Evolutionary conservation across 1,140 invertebrate genomes (phyloP).

Genomic region (Capitella teleta): DNA sequence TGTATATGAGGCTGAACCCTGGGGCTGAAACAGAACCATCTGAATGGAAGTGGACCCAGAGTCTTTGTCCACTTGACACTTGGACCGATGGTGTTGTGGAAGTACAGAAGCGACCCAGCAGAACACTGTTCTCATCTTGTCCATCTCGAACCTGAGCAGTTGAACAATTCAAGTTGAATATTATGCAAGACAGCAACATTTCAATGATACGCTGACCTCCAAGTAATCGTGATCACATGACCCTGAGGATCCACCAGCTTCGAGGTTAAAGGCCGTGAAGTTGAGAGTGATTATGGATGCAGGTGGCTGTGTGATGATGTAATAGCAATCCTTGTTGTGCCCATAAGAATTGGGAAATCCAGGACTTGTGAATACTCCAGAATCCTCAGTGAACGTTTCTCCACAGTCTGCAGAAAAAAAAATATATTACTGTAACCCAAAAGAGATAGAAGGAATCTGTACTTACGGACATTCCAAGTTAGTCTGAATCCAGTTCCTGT

Average conservation of each 20-base stretch:
- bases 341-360: slow-evolving; percentile 27
- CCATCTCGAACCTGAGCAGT: no score
- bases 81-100: no score
- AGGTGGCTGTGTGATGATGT: slow-evolving; percentile 32
- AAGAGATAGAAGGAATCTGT: not conserved
- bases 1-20: no score
- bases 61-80: no score
- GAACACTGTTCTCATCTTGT: no score
- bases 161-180: no score
- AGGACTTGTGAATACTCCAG: slow-evolving; percentile 26
- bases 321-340: slow-evolving; percentile 34
- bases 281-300: slow-evolving; percentile 58
- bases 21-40: no score
- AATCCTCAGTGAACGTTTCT: slow-evolving; percentile 30
- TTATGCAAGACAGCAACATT: no score
- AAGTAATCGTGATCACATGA: slow-evolving; percentile 37
- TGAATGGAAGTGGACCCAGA: no score
- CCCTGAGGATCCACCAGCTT: slow-evolving; percentile 29
- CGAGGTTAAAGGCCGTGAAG: slow-evolving; percentile 50
- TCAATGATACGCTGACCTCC: slow-evolving; percentile 20
- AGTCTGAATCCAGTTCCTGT: slow-evolving; percentile 24
- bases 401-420: slow-evolving; percentile 43
- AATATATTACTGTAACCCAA: no score
- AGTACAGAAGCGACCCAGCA: no score
- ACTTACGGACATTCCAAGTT: slow-evolving; percentile 48